A percentile compares a stretch with the other conserved stretches of the same genome.
phyloP scores from a whole-genome alignment of 2,113 vertebrate species.

The Lipotes vexillifer region DNA sequence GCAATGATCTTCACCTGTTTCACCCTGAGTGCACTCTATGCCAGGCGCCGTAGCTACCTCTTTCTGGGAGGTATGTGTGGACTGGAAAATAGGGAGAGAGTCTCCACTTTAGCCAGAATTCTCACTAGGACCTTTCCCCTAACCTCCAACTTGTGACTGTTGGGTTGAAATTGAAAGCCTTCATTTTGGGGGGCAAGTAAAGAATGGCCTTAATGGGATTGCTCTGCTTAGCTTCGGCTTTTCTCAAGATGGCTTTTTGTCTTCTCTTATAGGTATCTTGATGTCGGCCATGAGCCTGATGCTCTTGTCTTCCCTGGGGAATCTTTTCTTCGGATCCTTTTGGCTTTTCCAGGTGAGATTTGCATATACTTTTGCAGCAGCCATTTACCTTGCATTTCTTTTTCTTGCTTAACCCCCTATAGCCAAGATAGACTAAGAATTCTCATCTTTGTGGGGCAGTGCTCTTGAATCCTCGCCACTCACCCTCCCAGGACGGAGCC shows the following conservation, averaged over 20 bases:
- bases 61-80: conserved; percentile 90
- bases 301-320: conserved; percentile 88
- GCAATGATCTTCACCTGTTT: conserved; percentile 93
- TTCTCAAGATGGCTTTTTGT: background rate
- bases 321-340: conserved; percentile 89
- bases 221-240: background rate
- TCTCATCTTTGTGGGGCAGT: background rate
- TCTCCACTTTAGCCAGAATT: rapidly evolving
- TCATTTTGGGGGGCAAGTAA: background rate
- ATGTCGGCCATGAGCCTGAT: conserved; percentile 91
- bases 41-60: conserved; percentile 92
- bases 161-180: background rate
- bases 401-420: background rate
- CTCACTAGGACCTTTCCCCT: no score
- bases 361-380: background rate
- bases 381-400: background rate
- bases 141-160: background rate
- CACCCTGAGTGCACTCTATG: conserved; percentile 93
- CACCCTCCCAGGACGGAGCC: background rate
- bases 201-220: background rate
- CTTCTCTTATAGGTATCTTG: conserved; percentile 83
- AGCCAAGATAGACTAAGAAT: background rate
- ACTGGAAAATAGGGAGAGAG: background rate
- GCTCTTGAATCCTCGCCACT: background rate
- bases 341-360: conserved; percentile 90